Conservation (phyloP, 1,140 invertebrate species). For the Leguminivora glycinivorella region DNA sequence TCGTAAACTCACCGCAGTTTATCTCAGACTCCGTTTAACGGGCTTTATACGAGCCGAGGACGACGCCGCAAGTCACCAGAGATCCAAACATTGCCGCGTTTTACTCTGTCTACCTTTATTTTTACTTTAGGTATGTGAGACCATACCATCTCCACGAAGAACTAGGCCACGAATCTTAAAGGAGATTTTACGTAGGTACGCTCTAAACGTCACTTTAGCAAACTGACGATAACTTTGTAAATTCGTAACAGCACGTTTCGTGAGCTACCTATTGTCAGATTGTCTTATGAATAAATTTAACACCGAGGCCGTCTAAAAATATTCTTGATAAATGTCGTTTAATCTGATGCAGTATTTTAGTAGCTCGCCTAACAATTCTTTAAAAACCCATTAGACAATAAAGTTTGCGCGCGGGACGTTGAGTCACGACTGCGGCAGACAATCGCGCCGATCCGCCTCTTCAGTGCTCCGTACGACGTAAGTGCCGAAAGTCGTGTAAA, state of each 20-base stretch:
- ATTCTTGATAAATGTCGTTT: constrained; percentile 51
- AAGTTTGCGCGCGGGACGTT: constrained; percentile 44
- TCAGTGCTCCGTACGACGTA: constrained; percentile 74
- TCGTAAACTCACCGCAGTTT: constrained; percentile 47
- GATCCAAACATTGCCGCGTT: constrained; percentile 7
- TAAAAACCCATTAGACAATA: constrained; percentile 54
- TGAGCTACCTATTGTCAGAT: constrained; percentile 33
- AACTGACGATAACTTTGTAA: not conserved
- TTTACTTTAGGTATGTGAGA: not conserved
- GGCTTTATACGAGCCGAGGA: constrained; percentile 35
- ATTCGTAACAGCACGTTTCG: constrained; percentile 12
- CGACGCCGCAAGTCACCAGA: constrained; percentile 8
- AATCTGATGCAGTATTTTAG: constrained; percentile 36
- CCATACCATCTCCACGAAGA: not conserved
- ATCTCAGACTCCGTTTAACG: constrained; percentile 38
- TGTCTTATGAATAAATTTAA: constrained; percentile 38
- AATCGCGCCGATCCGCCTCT: constrained; percentile 53
- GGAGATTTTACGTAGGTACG: not conserved
- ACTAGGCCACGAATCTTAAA: not conserved
- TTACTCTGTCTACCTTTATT: constrained; percentile 6
- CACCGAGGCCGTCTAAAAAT: constrained; percentile 42
- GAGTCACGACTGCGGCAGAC: constrained; percentile 67
- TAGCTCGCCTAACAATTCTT: constrained; percentile 47
- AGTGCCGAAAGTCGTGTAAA: constrained; percentile 78
- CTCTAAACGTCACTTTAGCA: not conserved